Evolutionary conservation across 2,113 vertebrate genomes (phyloP).

Genomic region (Atractosteus spatula): DNA sequence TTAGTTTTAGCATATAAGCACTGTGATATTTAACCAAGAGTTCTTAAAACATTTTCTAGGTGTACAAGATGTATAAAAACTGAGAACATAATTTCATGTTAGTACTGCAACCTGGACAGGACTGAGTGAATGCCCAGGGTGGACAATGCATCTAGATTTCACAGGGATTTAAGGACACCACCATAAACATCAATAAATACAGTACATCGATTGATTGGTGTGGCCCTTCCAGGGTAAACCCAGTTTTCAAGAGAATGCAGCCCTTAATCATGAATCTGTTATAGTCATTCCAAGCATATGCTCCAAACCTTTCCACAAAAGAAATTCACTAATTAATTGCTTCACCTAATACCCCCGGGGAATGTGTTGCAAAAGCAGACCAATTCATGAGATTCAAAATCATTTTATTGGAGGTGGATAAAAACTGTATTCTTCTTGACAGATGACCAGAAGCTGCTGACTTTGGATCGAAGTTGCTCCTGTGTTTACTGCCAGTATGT

Average conservation of each 20-base stretch:
- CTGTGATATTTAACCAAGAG: no score
- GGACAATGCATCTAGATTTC: constrained; percentile 29
- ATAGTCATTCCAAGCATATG: constrained; percentile 42
- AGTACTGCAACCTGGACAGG: not conserved
- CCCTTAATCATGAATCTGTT: constrained; percentile 35
- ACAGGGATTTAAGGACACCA: constrained; percentile 42
- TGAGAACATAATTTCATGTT: not conserved
- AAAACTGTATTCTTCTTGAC: constrained; percentile 17
- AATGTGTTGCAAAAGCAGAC: constrained; percentile 45
- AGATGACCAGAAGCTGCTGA: constrained; percentile 4
- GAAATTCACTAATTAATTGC: constrained; percentile 29
- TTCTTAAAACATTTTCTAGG: no score
- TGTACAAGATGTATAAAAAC: not conserved
- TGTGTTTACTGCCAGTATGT: constrained; percentile 1
- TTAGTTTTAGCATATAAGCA: no score
- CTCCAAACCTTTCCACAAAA: constrained; percentile 34
- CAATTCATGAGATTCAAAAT: constrained; percentile 41
- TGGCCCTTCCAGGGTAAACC: constrained; percentile 34
- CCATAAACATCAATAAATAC: constrained; percentile 50
- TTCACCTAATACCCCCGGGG: constrained; percentile 36
- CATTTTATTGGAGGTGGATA: constrained; percentile 43
- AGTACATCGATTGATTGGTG: constrained; percentile 52
- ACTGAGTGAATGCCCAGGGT: not conserved
- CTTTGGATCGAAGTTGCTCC: constrained; percentile 3
- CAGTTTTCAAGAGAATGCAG: not conserved